Evolutionary conservation across 64 coral and sea anemone genomes (phyloP).

Genomic region (Platygyra sinensis): DNA sequence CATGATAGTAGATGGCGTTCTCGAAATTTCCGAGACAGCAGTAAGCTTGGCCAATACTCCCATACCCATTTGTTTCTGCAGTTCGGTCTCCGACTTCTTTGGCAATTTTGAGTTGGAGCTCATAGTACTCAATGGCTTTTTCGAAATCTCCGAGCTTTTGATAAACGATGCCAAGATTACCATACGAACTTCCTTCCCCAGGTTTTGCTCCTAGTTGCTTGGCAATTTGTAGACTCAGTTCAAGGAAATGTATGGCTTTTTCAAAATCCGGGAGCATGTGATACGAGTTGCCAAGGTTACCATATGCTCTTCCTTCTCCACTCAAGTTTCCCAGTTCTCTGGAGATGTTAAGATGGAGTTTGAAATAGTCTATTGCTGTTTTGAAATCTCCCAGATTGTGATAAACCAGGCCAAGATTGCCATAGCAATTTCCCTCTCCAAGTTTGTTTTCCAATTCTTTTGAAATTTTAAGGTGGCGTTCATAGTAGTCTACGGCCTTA

Average conservation of each 20-base stretch:
- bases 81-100: background rate
- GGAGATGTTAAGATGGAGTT: no score
- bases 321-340: no score
- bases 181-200: background rate
- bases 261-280: background rate
- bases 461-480: no score
- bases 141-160: background rate
- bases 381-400: no score
- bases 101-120: background rate
- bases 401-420: no score
- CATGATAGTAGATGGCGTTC: background rate
- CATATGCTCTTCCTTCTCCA: background rate
- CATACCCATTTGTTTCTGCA: background rate
- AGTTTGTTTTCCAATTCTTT: background rate
- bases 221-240: background rate
- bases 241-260: background rate
- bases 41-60: background rate
- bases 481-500: no score
- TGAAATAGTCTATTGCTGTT: no score
- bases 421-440: background rate
- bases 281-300: background rate
- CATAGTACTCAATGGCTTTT: background rate
- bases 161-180: background rate
- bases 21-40: background rate
- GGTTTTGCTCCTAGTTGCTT: background rate